phyloP scores from a whole-genome alignment of 2,888 invertebrate species.

The Dusona sp. region DNA sequence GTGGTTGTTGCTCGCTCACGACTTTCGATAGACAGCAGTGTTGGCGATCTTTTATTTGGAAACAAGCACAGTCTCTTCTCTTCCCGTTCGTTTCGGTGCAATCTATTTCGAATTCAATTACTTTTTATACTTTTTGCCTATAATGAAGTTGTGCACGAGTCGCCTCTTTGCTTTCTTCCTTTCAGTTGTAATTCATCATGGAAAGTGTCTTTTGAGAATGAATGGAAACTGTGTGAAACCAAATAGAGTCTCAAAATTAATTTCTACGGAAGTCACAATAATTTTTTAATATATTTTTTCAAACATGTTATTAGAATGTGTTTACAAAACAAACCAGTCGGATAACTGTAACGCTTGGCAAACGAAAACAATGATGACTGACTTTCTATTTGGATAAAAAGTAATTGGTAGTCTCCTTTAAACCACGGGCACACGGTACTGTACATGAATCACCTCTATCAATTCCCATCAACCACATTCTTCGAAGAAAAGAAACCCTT shows the following conservation, averaged over 20 bases:
- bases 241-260: too few species aligned
- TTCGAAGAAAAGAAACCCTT: not conserved
- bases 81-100: constrained; percentile 14
- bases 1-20: constrained; percentile 5
- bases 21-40: not conserved
- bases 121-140: not conserved
- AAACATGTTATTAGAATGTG: too few species aligned
- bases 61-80: constrained; percentile 32
- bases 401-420: not conserved
- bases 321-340: too few species aligned
- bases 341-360: not conserved
- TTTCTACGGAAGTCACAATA: too few species aligned
- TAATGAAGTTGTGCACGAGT: not conserved
- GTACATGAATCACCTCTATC: not conserved
- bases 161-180: not conserved
- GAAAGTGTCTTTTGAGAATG: not conserved
- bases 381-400: not conserved
- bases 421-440: not conserved
- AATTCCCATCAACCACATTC: not conserved
- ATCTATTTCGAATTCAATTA: not conserved
- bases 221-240: not conserved
- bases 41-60: constrained; percentile 5
- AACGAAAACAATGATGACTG: not conserved
- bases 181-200: not conserved
- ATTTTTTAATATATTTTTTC: too few species aligned